Percentiles rank a stretch among this genome's conserved stretches.
phyloP scores from a whole-genome alignment of 2,797 vertebrate genomes.

The Dromococcyx pavoninus region DNA sequence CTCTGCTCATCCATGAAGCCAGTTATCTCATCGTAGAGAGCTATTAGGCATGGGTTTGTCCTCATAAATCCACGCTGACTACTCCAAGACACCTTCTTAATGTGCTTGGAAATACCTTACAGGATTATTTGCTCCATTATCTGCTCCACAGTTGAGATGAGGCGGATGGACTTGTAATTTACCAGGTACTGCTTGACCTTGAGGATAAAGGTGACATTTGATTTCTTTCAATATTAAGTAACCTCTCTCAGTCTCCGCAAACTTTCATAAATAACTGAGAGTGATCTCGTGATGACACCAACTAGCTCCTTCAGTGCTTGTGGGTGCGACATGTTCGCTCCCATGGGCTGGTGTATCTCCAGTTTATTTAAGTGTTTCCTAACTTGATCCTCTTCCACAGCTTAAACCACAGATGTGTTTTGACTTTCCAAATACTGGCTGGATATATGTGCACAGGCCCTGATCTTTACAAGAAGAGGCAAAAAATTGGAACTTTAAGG shows the following conservation, averaged over 20 bases:
- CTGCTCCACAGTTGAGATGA: not conserved
- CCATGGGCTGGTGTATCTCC: not conserved
- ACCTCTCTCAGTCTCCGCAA: not conserved
- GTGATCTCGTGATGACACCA: fast-evolving
- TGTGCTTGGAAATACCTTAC: not conserved
- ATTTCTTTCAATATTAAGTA: not conserved
- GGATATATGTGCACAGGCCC: not conserved
- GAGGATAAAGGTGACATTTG: not conserved
- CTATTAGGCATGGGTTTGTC: not conserved
- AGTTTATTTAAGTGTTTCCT: not conserved
- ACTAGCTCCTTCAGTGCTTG: not conserved
- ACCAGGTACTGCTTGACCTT: not conserved
- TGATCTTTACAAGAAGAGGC: not conserved
- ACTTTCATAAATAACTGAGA: not conserved
- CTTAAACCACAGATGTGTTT: not conserved
- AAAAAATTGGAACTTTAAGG: not conserved
- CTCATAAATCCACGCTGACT: not conserved
- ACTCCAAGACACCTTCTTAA: not conserved
- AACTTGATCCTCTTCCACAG: not conserved
- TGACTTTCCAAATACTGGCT: not conserved
- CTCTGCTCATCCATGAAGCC: not conserved
- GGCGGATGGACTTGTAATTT: not conserved
- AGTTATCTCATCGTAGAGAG: not conserved
- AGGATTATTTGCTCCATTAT: not conserved
- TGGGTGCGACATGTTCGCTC: not conserved